These are phyloP conservation scores for Acanthosepion esculentum DNA, from an alignment of 2,888 invertebrate genomes.

Conservation along the genomic window DNA sequence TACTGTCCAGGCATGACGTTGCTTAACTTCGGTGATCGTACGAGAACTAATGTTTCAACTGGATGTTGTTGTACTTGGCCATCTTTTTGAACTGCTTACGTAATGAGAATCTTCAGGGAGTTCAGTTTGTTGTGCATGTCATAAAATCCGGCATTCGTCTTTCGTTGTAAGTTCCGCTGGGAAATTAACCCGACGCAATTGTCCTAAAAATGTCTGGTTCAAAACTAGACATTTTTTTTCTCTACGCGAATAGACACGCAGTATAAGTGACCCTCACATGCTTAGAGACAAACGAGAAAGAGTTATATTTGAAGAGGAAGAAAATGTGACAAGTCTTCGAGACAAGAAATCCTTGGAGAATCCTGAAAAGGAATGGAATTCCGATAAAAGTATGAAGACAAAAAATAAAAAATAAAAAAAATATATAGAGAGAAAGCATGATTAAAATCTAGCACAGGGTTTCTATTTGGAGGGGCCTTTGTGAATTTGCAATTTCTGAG, in stretches of 20 bases:
- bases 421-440: not conserved
- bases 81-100: not conserved
- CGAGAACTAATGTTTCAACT: too few species aligned
- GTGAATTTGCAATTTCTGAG: not conserved
- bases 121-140: not conserved
- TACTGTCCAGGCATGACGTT: too few species aligned
- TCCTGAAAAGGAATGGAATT: not conserved
- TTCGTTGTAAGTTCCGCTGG: not conserved
- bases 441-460: not conserved
- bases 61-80: too few species aligned
- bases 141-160: not conserved
- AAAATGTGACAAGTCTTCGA: not conserved
- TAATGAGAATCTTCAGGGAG: not conserved
- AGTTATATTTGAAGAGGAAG: not conserved
- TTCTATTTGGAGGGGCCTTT: not conserved
- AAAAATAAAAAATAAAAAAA: not conserved
- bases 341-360: not conserved
- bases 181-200: not conserved
- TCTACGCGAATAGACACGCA: not conserved
- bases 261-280: not conserved
- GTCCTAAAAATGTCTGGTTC: not conserved
- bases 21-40: too few species aligned
- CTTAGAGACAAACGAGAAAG: not conserved
- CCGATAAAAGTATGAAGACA: not conserved
- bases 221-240: not conserved